Percentiles rank a stretch among this genome's conserved stretches.
Evolutionary conservation across 2,888 invertebrate genomes (phyloP).

Genomic region (Drosophila multiciliata): DNA sequence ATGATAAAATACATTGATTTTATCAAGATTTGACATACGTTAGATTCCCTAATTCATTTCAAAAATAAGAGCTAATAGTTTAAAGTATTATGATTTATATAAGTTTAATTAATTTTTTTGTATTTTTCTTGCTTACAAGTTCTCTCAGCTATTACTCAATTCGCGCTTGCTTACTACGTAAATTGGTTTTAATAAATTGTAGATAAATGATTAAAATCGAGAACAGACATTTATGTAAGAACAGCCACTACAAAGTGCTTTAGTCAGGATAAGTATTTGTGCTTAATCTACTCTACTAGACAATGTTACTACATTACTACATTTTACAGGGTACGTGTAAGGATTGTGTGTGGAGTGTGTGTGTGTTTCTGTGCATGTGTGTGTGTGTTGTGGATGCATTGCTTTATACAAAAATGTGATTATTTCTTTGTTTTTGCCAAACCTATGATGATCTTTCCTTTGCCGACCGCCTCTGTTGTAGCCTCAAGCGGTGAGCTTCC

Average conservation of each 20-base stretch:
- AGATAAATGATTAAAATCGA: slow-evolving; percentile 16
- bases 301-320: slow-evolving; percentile 27
- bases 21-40: neutral
- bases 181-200: neutral
- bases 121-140: neutral
- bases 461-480: slow-evolving; percentile 73
- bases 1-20: neutral
- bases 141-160: neutral
- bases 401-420: slow-evolving; percentile 66
- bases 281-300: slow-evolving; percentile 38
- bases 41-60: neutral
- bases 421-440: slow-evolving; percentile 72
- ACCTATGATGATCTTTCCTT: slow-evolving; percentile 87
- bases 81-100: neutral
- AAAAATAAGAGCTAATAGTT: neutral
- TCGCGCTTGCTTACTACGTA: neutral
- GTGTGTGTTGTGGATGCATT: slow-evolving; percentile 51
- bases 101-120: neutral
- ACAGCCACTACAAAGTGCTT: slow-evolving; percentile 35
- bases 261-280: slow-evolving; percentile 26
- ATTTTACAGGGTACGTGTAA: slow-evolving; percentile 12
- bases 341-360: slow-evolving; percentile 6
- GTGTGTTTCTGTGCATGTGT: slow-evolving; percentile 5
- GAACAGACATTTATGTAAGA: slow-evolving; percentile 9
- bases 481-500: slow-evolving; percentile 67